These are phyloP conservation scores for Talpa occidentalis DNA, from an alignment of 2,113 vertebrate species.

Conservation along the genomic window DNA sequence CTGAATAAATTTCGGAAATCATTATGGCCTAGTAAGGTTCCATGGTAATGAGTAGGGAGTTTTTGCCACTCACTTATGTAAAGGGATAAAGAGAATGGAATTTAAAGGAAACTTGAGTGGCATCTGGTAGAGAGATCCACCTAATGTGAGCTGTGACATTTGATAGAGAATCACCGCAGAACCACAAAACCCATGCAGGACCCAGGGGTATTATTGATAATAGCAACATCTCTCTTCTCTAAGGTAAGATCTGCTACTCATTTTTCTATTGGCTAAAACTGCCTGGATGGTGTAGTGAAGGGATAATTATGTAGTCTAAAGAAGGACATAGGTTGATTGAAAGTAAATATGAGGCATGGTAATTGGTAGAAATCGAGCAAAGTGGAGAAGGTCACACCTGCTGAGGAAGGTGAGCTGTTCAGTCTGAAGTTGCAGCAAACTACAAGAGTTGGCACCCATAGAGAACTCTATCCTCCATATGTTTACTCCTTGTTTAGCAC, in stretches of 20 bases:
- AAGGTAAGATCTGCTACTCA: background rate
- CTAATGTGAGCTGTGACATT: background rate
- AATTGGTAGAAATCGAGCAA: background rate
- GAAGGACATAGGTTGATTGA: background rate
- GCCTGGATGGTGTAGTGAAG: background rate
- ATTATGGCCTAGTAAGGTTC: rapidly evolving
- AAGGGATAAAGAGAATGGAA: background rate
- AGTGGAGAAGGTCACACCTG: background rate
- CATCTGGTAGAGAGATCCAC: no score
- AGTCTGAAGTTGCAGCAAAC: background rate
- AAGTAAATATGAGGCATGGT: background rate
- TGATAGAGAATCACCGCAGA: background rate
- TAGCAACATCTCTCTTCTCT: background rate
- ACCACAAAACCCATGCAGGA: background rate
- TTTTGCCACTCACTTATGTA: background rate
- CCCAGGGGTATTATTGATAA: background rate
- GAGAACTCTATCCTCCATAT: background rate
- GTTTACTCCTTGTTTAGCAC: background rate
- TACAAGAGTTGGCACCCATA: background rate
- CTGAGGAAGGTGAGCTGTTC: background rate
- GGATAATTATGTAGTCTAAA: background rate
- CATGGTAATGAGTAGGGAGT: background rate
- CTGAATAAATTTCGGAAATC: background rate
- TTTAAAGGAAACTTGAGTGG: background rate
- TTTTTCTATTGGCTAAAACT: background rate